These are phyloP conservation scores for Ailuropoda melanoleuca DNA, from an alignment of 2,113 vertebrate species.

Conservation along the genomic window DNA sequence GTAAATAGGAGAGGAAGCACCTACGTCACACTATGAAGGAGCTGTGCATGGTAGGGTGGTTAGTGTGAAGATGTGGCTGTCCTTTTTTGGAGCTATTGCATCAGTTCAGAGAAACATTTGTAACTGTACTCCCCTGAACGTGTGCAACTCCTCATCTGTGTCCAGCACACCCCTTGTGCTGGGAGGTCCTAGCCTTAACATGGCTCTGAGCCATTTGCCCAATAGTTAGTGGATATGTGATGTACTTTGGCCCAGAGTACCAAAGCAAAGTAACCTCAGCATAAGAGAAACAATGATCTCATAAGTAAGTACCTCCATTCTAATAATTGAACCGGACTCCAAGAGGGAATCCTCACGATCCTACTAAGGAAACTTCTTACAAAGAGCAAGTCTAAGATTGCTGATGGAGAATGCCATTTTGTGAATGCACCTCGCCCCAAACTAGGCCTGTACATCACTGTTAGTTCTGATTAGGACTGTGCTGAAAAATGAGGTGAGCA, in stretches of 20 bases:
- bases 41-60: not conserved
- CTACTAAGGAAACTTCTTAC: not conserved
- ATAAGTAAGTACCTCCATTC: not conserved
- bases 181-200: not conserved
- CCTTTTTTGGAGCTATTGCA: not conserved
- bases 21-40: not conserved
- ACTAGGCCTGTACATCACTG: not conserved
- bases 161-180: not conserved
- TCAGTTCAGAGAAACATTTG: not conserved
- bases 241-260: not conserved
- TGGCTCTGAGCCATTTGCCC: not conserved
- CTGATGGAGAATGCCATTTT: not conserved
- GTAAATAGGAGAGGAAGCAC: not conserved
- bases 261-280: not conserved
- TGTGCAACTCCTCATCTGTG: not conserved
- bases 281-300: not conserved
- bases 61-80: not conserved
- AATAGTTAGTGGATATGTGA: not conserved
- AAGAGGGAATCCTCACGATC: not conserved
- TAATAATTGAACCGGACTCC: constrained; percentile 23
- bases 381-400: not conserved
- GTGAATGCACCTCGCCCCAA: not conserved
- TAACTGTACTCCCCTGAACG: not conserved
- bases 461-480: not conserved
- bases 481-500: not conserved